Percentiles rank a stretch among this genome's conserved stretches.
Evolutionary conservation across 2,797 vertebrate genomes (phyloP).

Genomic region (Phyllotis vaccarum): DNA sequence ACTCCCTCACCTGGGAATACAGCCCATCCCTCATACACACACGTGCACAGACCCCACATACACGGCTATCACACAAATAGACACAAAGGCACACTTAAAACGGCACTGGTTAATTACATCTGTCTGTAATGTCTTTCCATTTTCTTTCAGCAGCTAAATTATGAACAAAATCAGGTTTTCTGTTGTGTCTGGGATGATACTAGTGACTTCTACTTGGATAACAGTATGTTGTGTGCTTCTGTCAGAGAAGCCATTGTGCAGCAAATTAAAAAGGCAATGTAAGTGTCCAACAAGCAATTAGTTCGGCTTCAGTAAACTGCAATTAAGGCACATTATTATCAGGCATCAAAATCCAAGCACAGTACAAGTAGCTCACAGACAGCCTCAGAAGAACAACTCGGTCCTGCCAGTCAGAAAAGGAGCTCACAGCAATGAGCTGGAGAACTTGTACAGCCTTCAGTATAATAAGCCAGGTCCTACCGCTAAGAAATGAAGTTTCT

Average conservation of each 20-base stretch:
- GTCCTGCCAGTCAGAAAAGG: neutral
- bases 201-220: slow-evolving; percentile 66
- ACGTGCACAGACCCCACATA: neutral
- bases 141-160: slow-evolving; percentile 61
- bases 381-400: slow-evolving; percentile 36
- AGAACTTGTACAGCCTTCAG: slow-evolving; percentile 57
- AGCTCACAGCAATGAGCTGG: slow-evolving; percentile 2
- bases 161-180: slow-evolving; percentile 51
- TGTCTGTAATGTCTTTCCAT: slow-evolving; percentile 32
- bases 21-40: neutral
- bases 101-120: slow-evolving; percentile 41
- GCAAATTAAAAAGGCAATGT: slow-evolving; percentile 70
- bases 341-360: slow-evolving; percentile 60
- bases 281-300: slow-evolving; percentile 73
- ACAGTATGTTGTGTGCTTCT: slow-evolving; percentile 50
- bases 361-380: slow-evolving; percentile 64
- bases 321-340: slow-evolving; percentile 71
- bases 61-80: neutral
- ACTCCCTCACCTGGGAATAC: no score
- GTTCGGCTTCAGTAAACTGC: slow-evolving; percentile 70
- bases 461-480: slow-evolving; percentile 69
- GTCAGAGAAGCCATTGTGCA: slow-evolving; percentile 36
- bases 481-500: slow-evolving; percentile 61
- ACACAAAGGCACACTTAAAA: slow-evolving; percentile 24
- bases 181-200: slow-evolving; percentile 50